Evolutionary conservation across 2,888 invertebrate species (phyloP), one percentile per base, ranked within the genome.

Genomic region (Orchestes rusci): DNA sequence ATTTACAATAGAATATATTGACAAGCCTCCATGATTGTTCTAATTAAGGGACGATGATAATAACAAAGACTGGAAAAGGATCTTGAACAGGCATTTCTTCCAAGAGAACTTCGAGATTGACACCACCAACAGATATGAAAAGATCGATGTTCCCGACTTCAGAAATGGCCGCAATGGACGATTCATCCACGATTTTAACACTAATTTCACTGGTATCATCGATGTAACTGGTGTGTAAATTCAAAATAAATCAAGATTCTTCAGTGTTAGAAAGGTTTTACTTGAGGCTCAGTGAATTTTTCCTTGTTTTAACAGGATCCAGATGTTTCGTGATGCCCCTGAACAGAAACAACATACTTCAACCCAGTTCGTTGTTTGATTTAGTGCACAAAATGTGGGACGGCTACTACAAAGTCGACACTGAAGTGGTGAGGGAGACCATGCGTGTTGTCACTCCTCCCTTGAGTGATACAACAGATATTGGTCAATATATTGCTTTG

Each of bases 311-410:
- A n/a, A n/a, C 37, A 16, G 65, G 64, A 15, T 50, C 56, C 16
- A 80, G 88, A 18, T 96, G 96, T 72, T 96, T 93, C 70, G 78
- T 91, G 13, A 90, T 93, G 88, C 84, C 87, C 1, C 71, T 95
- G 62, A 85, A 94, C 70, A 78, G 84, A 19, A 74, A 44, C 12
- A 54, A 78, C 43, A 84, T 91, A 50, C 70, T 88, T 59, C 81
- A 84, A 29, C 95, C 95, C 3, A 79, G 76, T 54, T 84, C 83
- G 58, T 76, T 88, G 64, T 76, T 77, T 55, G 93, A 92, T 72
- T 77, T 85, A 12, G 73, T 91, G 52, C 73, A 76, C 53, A 89
- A 88, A 69, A 84, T 90, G 79, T 77, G 78, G 67, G 77, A 79
- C 52, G 50, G 49, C 15, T 85, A 86, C 63, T 89, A 88, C 64